Evolutionary conservation across 2,888 invertebrate species (phyloP).

Genomic region (Acleris emargana): DNA sequence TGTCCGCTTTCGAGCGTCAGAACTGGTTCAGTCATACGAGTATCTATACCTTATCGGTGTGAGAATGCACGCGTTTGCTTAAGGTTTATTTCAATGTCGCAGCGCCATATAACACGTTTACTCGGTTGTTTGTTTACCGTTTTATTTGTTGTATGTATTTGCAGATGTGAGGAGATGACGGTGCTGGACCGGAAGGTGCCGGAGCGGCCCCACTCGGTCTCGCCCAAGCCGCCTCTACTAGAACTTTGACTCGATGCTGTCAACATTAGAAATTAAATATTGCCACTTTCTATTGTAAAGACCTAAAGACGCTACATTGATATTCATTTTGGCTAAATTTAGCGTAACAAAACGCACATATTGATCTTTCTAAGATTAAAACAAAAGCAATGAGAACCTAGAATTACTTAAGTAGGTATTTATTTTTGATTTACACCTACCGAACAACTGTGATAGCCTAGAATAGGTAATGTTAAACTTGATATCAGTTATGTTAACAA

Average conservation of each 20-base stretch:
- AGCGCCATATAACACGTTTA: not conserved
- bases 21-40: not conserved
- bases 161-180: slow-evolving; percentile 79
- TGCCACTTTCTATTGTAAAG: slow-evolving; percentile 19
- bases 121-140: not conserved
- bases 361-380: not conserved
- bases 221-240: slow-evolving; percentile 70
- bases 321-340: slow-evolving; percentile 4
- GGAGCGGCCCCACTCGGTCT: slow-evolving; percentile 65
- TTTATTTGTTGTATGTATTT: slow-evolving; percentile 35
- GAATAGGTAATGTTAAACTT: slow-evolving; percentile 50
- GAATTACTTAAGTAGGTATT: slow-evolving; percentile 24
- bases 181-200: slow-evolving; percentile 64
- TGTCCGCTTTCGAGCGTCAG: slow-evolving; percentile 6
- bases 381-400: slow-evolving; percentile 19
- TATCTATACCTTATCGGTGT: not conserved
- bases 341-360: slow-evolving; percentile 9
- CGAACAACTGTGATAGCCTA: slow-evolving; percentile 78
- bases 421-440: slow-evolving; percentile 56
- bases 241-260: slow-evolving; percentile 59
- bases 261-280: slow-evolving; percentile 13
- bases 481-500: slow-evolving; percentile 30
- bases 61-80: slow-evolving; percentile 2
- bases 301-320: not conserved
- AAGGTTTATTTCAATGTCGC: not conserved